Percentiles rank a stretch among this genome's conserved stretches.
Evolutionary conservation across 2,797 vertebrate species (phyloP).

Genomic region (Eutrigla gurnardus): DNA sequence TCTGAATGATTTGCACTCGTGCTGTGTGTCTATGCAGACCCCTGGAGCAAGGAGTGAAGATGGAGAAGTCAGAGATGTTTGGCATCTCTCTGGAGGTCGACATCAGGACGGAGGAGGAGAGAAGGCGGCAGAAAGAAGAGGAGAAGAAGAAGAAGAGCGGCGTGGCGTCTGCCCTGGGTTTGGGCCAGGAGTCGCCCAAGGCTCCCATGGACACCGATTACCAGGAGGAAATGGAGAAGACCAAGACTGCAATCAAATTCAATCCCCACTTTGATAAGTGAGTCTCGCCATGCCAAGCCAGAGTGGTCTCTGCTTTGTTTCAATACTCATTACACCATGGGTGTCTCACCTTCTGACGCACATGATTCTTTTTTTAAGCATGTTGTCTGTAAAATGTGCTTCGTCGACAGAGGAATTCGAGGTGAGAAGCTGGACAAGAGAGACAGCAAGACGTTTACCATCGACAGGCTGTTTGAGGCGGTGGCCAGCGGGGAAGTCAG

Average conservation of each 20-base stretch:
- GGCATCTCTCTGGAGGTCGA: constrained; percentile 80
- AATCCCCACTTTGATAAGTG: constrained; percentile 83
- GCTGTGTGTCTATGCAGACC: constrained; percentile 21
- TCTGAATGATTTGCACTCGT: neutral
- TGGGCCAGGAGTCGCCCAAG: constrained; percentile 71
- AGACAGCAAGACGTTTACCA: constrained; percentile 57
- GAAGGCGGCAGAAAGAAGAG: constrained; percentile 31
- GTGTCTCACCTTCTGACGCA: constrained; percentile 1
- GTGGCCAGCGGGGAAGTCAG: constrained; percentile 72
- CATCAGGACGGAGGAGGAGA: constrained; percentile 84
- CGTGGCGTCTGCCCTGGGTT: constrained; percentile 72
- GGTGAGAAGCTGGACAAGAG: constrained; percentile 8
- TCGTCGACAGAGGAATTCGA: constrained; percentile 61
- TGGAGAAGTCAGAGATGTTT: constrained; percentile 85
- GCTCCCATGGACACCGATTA: constrained; percentile 91
- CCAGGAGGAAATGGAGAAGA: constrained; percentile 82
- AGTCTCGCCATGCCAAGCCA: constrained; percentile 47
- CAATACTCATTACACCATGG: neutral
- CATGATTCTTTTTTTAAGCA: constrained; percentile 1
- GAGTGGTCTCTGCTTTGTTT: constrained; percentile 15
- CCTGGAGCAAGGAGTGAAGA: constrained; percentile 52
- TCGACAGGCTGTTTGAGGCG: constrained; percentile 76
- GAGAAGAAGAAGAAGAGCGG: constrained; percentile 61
- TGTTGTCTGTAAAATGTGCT: constrained; percentile 2
- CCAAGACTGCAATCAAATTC: constrained; percentile 81